Evolutionary conservation across 64 coral and sea anemone genomes (phyloP), one percentile per base, ranked within the genome.

Genomic region (Dendronephthya gigantea): DNA sequence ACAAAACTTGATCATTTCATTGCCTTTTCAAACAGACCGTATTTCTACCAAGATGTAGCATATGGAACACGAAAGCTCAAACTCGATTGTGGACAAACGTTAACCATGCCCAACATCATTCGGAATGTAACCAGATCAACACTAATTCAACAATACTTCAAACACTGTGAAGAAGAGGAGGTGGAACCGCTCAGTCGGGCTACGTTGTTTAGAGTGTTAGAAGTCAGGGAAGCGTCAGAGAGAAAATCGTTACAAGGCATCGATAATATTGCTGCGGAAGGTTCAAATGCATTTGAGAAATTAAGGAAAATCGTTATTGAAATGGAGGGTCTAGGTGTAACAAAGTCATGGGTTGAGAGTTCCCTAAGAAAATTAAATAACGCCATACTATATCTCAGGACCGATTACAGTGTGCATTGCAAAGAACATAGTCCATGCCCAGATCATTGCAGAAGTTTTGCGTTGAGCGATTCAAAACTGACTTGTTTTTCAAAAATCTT

Each of bases 241-340:
- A 31, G 88, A 84, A 90, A 90, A 76, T 76, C 68, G 31, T 68
- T 90, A 48, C 88, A 90, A 90, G 88, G 88, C 35, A 83, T 90
- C 31, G 88, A 90, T 48, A 89, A 89, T 38, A 70, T 43, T 34
- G 62, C 88, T 17, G 56, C 82, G 1, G 88, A 90, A 27, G 88
- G 88, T 34, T 62, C 66, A 85, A 66, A 39, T 34, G 88, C 82
- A 55, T 90, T 75, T 50, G 88, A 90, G 35, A 84, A 65, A 49
- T 74, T 90, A 50, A 65, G 84, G 14, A 38, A 76, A 83, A 65
- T 84, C 84, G 83, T 72, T 68, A 65, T 47, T 40, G 45, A 90
- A 62, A 11, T 90, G 7, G 38, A 90, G 62, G 59, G 40, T 15
- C 14, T 28, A 41, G 82, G 88, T 33, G 32, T 66, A 45, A n/a